Evolutionary conservation across 2,113 vertebrate genomes (phyloP).

Genomic region (Struthio camelus): DNA sequence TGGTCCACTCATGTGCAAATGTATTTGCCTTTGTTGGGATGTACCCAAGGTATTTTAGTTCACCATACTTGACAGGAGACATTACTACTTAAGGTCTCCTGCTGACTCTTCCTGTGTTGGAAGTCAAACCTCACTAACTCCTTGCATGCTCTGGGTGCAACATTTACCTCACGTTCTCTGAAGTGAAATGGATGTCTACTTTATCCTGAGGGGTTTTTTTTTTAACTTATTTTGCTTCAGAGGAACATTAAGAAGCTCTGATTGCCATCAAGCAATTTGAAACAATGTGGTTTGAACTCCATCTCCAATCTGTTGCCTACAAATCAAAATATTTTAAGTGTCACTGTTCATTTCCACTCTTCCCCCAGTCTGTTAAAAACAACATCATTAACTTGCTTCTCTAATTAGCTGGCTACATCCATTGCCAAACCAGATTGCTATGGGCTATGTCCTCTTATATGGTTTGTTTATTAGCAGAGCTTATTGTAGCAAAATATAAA

Average conservation of each 20-base stretch:
- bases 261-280: not conserved
- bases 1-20: not conserved
- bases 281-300: not conserved
- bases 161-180: not conserved
- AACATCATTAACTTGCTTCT: slow-evolving; percentile 11
- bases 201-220: not conserved
- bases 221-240: not conserved
- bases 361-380: not conserved
- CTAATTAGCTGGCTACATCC: slow-evolving; percentile 37
- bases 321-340: not conserved
- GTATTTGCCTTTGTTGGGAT: not conserved
- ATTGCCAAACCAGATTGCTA: slow-evolving; percentile 38
- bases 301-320: not conserved
- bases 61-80: not conserved
- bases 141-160: not conserved
- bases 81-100: not conserved
- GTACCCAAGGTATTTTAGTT: not conserved
- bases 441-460: not conserved
- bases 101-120: not conserved
- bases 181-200: not conserved
- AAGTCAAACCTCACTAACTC: not conserved
- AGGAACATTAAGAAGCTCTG: not conserved
- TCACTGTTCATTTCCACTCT: not conserved
- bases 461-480: slow-evolving; percentile 11
- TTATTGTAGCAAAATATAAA: slow-evolving; percentile 32